Conservation (phyloP, 2,113 vertebrate species). For the Calidris pygmaea region DNA sequence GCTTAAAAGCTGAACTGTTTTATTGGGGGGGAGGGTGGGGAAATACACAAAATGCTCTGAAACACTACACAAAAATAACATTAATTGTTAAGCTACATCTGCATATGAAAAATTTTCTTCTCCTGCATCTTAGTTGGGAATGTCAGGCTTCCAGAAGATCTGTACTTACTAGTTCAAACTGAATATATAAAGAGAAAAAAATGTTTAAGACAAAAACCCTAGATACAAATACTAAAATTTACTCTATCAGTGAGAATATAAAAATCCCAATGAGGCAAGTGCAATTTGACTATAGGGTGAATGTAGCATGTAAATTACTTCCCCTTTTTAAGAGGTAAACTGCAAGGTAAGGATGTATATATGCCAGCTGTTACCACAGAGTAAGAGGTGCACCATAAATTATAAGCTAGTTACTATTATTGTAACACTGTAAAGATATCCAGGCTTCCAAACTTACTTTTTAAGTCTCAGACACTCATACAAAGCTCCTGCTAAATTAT, state of each 20-base stretch:
- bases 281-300: neutral
- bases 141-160: neutral
- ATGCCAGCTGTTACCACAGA: neutral
- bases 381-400: neutral
- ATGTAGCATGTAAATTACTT: neutral
- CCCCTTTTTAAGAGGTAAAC: neutral
- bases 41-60: neutral
- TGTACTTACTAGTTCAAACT: neutral
- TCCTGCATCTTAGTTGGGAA: neutral
- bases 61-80: neutral
- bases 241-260: neutral
- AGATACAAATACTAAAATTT: neutral
- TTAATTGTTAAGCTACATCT: neutral
- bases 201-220: neutral
- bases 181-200: neutral
- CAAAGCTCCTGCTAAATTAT: neutral
- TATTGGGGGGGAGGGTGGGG: neutral
- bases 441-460: neutral
- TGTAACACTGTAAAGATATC: conserved; percentile 15
- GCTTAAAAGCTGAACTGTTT: neutral
- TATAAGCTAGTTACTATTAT: neutral
- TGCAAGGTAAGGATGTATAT: neutral
- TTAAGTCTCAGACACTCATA: neutral
- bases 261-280: neutral
- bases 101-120: neutral